Conservation (phyloP, 2,113 vertebrate species). For the Columbina picui region DNA sequence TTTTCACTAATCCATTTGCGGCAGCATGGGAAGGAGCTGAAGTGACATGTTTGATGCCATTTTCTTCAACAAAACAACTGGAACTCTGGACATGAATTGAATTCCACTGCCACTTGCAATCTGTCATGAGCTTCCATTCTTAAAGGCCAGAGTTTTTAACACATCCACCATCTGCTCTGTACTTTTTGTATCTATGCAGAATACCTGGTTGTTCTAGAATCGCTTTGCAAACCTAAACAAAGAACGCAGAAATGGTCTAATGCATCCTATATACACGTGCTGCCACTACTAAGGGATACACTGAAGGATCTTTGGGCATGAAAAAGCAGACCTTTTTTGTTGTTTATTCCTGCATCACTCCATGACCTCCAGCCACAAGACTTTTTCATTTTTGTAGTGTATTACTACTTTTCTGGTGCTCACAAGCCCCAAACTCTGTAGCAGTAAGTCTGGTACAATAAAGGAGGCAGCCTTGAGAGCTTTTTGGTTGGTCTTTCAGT, state of each 20-base stretch:
- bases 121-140: background rate
- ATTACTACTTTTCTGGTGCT: background rate
- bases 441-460: background rate
- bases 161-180: background rate
- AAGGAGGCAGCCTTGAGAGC: background rate
- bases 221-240: background rate
- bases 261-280: background rate
- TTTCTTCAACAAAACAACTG: slow-evolving; percentile 19
- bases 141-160: slow-evolving; percentile 21
- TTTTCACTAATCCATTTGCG: background rate
- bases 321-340: background rate
- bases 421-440: background rate
- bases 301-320: background rate
- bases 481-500: background rate
- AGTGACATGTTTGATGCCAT: background rate
- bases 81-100: background rate
- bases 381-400: background rate
- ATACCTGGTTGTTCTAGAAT: background rate
- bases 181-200: background rate
- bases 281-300: background rate
- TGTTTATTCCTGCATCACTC: background rate
- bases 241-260: background rate
- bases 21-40: background rate
- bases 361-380: rapidly evolving
- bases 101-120: slow-evolving; percentile 15